These are phyloP conservation scores for Stichopus chloronotus DNA, from an alignment of 35 echinoderm and acorn worm genomes.

Conservation along the genomic window DNA sequence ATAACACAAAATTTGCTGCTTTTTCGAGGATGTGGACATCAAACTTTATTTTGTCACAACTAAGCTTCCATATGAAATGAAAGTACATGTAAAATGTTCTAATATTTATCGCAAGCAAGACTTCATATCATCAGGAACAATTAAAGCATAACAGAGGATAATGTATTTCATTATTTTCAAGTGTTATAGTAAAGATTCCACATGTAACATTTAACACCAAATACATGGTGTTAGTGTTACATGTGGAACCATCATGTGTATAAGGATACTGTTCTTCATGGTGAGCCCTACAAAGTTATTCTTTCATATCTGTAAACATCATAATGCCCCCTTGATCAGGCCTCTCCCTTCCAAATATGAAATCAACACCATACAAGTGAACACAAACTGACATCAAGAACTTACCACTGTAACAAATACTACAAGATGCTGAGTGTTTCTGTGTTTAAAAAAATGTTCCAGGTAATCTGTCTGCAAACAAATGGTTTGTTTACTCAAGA, in stretches of 20 bases:
- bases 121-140: not conserved
- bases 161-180: not conserved
- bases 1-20: not conserved
- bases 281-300: not conserved
- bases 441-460: not conserved
- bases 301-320: not conserved
- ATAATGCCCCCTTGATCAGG: not conserved
- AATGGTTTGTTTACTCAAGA: too few species aligned
- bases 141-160: not conserved
- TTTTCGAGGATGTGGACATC: not conserved
- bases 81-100: not conserved
- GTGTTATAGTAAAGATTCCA: slow-evolving; percentile 13
- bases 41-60: slow-evolving; percentile 29
- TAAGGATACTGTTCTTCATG: not conserved
- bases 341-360: not conserved
- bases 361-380: not conserved
- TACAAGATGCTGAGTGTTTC: not conserved
- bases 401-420: not conserved
- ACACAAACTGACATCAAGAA: not conserved
- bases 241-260: not conserved
- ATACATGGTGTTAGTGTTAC: slow-evolving; percentile 25
- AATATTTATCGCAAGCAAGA: not conserved
- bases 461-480: too few species aligned
- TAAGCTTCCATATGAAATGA: not conserved
- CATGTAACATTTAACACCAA: slow-evolving; percentile 34